Base-by-base conservation (phyloP, 2,888 invertebrate genomes). In the Epirrhoe alternata region DNA sequence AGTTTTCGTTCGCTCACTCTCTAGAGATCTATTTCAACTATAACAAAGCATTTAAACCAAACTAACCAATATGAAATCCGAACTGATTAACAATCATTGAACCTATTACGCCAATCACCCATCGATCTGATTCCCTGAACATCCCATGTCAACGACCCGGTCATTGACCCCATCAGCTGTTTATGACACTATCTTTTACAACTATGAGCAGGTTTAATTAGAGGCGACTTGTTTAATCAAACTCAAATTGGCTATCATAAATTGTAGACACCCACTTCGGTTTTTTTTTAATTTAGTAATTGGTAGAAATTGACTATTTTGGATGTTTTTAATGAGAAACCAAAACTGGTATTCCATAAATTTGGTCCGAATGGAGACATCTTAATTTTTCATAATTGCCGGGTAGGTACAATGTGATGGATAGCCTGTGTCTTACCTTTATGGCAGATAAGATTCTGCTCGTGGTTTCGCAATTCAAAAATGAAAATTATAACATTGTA, bases 121-220 rank as follows among this genome's bases (percentile, higher is more conserved):
- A 71, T 73, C 71, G 70, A 68, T 73, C 74, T 55, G 72, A 38
- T 61, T 63, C 54, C 16, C 31, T 58, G 53, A 61, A 66, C 61
- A 65, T 61, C 64, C 74, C 76, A 73, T 69, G 79, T 78, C 77
- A 74, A 69, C 63, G 77, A 74, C 45, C 66, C 59, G 74, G 80
- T 60, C 77, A 57, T 70, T 74, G 74, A 79, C 77, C 74, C 69
- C 70, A 77, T 78, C 82, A 82, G 81, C 81, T 81, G 69, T 74
- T 72, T 74, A 74, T 69, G 66, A 71, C 72, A 64, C 56, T 42
- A 58, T 59, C 58, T 63, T 66, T 72, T 69, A 72, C 69, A 70
- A 63, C 65, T 63, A 66, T 63, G 55, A 60, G 64, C 64, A 54
- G 64, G 65, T 66, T 64, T 60, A 67, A 60, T 70, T 69, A 68